Evolutionary conservation across 2,113 vertebrate species (phyloP), one percentile per base, ranked within the genome.

Genomic region (Elephas maximus): DNA sequence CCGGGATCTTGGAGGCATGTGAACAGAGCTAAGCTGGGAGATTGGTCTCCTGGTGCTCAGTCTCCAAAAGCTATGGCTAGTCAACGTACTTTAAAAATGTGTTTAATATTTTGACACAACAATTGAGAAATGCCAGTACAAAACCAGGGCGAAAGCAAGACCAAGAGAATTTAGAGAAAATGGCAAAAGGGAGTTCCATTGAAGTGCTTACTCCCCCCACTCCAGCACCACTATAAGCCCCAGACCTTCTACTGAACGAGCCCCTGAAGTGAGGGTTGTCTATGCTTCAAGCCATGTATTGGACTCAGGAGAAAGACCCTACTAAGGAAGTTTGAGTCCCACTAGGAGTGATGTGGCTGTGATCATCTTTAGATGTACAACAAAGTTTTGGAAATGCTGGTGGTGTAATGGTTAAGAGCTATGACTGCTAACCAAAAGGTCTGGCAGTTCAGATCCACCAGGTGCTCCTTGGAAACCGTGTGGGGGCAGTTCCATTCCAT

Each of bases 91-190:
- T 95, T 33, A 37, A 60, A 93, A 44, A 26, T 69, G 53, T 57
- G 20, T 96, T 89, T 88, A 41, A 10, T 80, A 57, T 92, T 95
- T 92, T 79, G 73, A 20, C 28, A n/a, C 14, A 48, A 60, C 62
- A 73, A 11, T 88, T 88, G 79, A 84, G 69, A 90, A 95, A 37
- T 30, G 45, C 73, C 45, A 53, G 5, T 41, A n/a, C 48, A 45
- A 73, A 89, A 91, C 37, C 74, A 71, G 53, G 65, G 63, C 17
- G 85, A 71, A 81, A 81, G 23, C 62, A 30, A 82, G 79, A 69
- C 51, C 6, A 7, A 41, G 48, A 53, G 28, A 41, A 45, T 53
- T 85, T 10, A 51, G 77, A 88, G 88, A 65, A 81, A 60, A 84
- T 9, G 14, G n/a, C 44, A 21, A 37, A 20, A 91, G 65, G 30